Evolutionary conservation across 23 tunicate genomes (phyloP), one percentile per base, ranked within the genome.

Genomic region (Aplidium turbinatum): DNA sequence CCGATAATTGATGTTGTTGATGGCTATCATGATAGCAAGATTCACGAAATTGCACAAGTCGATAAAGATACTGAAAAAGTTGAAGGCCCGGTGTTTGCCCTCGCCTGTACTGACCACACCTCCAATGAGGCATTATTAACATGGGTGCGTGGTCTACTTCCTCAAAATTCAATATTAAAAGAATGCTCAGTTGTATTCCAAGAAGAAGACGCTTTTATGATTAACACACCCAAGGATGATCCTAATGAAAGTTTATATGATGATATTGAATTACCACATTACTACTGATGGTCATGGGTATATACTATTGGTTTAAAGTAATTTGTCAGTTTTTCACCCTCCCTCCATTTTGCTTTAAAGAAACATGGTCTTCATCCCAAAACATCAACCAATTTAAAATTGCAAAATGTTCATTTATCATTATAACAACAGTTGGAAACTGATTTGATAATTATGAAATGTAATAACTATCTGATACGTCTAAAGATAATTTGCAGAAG

Each of bases 41-140:
- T 33, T 27, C 1, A 27, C 13, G 64, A 74, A 60, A 84, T 84
- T 4, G 38, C 46, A 1, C 76, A 63, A 73, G 75, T 91, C 13
- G 81, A 78, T 42, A 77, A 79, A 30, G 97, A 91, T 64, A 76
- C 82, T 16, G 53, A 58, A 48, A 29, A 31, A 0, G 79, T 76
- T 0, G 97, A 91, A 74, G 97, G 97, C 19, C 68, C 79, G n/a
- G 91, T 84, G 34, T 91, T 73, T 68, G 97, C 90, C 1, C 56
- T 91, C 31, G 97, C 97, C 21, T 92, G 94, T 45, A 84, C 97
- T 1, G 97, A 91, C 66, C 51, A 68, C 39, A 91, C 29, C 9
- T 78, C 86, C 3, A 78, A 60, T 35, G 82, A 53, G 47, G 97
- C 97, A 6, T 39, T 91, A 56, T 28, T 61, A 39, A 66, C 76